phyloP scores from a whole-genome alignment of 2,797 vertebrate genomes.

The Fistularia tabacaria region DNA sequence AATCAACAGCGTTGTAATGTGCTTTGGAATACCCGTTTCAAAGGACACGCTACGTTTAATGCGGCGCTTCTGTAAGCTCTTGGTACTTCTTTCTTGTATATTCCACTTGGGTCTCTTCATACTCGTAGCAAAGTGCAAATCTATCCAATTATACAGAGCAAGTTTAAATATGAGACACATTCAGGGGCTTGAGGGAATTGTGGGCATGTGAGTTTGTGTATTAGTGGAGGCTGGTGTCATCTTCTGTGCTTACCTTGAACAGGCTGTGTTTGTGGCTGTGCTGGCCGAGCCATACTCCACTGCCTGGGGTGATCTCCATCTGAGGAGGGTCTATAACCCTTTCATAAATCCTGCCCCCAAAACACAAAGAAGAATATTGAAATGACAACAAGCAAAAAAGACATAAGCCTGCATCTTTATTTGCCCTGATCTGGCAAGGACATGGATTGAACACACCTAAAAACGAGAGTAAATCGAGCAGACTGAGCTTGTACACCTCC shows the following conservation, averaged over 20 bases:
- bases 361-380: slow-evolving; percentile 37
- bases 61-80: slow-evolving; percentile 10
- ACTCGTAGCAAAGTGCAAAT: slow-evolving; percentile 20
- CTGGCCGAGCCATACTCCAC: slow-evolving; percentile 92
- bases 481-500: slow-evolving; percentile 3
- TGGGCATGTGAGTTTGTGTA: background rate
- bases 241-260: slow-evolving; percentile 85
- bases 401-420: slow-evolving; percentile 13
- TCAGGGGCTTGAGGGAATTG: slow-evolving; percentile 1
- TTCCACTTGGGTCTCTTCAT: slow-evolving; percentile 9
- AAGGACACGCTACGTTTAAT: slow-evolving; percentile 17
- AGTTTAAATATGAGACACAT: slow-evolving; percentile 22
- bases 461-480: slow-evolving; percentile 34
- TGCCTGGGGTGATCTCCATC: slow-evolving; percentile 83
- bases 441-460: slow-evolving; percentile 49
- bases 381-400: slow-evolving; percentile 34
- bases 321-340: slow-evolving; percentile 90
- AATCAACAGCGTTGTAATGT: slow-evolving; percentile 34
- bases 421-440: slow-evolving; percentile 26
- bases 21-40: slow-evolving; percentile 31
- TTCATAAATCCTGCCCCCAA: slow-evolving; percentile 87
- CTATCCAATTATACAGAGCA: slow-evolving; percentile 25
- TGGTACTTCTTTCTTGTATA: slow-evolving; percentile 13
- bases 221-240: slow-evolving; percentile 2
- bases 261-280: slow-evolving; percentile 90